These are phyloP conservation scores for Pungitius pungitius DNA, from an alignment of 2,113 vertebrate species.

Conservation along the genomic window DNA sequence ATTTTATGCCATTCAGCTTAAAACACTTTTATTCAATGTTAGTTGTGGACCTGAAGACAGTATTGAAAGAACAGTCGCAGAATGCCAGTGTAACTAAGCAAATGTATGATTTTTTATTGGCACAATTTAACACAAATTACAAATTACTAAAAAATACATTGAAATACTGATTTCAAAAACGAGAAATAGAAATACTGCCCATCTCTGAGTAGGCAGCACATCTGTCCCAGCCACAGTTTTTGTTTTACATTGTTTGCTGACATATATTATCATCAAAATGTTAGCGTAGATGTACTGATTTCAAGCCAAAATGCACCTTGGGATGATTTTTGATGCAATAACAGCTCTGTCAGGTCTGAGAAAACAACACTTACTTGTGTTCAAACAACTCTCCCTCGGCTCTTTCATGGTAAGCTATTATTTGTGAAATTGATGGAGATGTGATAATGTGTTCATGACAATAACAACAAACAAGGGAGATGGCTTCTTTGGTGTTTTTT, in stretches of 20 bases:
- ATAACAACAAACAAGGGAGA: conserved; percentile 61
- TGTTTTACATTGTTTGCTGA: neutral
- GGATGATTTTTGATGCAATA: conserved; percentile 1
- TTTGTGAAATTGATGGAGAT: conserved; percentile 48
- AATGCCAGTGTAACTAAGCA: no score
- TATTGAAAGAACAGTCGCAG: no score
- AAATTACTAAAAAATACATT: no score
- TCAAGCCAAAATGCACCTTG: neutral
- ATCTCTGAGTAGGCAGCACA: no score
- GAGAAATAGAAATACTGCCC: no score
- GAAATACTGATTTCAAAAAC: no score
- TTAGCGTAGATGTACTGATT: neutral
- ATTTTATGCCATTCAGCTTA: neutral
- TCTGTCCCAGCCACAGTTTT: neutral
- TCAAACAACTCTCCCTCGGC: conserved; percentile 23
- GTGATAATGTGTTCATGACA: conserved; percentile 49
- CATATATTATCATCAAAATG: no score
- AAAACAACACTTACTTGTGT: conserved; percentile 13
- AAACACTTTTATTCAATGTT: neutral
- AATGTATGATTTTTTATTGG: no score
- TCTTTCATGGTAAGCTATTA: conserved; percentile 40
- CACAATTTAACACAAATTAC: no score
- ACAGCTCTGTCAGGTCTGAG: conserved; percentile 1
- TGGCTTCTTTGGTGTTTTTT: conserved; percentile 41
- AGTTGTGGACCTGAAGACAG: neutral